Evolutionary conservation across 2,797 vertebrate species (phyloP), one percentile per base, ranked within the genome.

Genomic region (Onychomys leucogaster): DNA sequence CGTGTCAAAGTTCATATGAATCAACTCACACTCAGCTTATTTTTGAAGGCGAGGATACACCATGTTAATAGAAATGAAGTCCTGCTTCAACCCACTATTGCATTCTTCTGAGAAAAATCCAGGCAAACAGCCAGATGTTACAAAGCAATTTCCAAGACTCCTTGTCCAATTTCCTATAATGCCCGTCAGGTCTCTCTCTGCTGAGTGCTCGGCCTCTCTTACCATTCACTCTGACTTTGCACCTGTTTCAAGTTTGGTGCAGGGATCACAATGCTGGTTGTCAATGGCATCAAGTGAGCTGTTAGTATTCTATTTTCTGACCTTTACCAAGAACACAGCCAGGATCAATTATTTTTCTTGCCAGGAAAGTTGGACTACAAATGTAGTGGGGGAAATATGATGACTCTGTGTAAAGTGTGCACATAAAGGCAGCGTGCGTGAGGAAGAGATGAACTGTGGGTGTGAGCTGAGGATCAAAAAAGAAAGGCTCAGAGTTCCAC

Each of bases 271-370:
- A 34, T 55, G 55, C 80, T 34, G 75, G 13, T 37, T 57, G 25
- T 89, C 80, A 96, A 94, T 14, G n/a, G 96, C 91, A 97, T 98
- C 94, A 95, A 84, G 3, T 85, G 32, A 41, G 88, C 75, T 85
- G 94, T 52, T 93, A 95, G 0, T 49, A 82, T 95, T 96, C 97
- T 94, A 19, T 85, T 93, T 21, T 96, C 94, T 97, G 90, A 97
- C 75, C 76, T 98, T 98, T 98, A 81, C 46, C 92, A 73, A 94
- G 96, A 96, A 96, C 96, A 95, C 96, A 98, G 69, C 34, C 77
- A 75, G 34, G 92, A 98, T 97, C 95, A 96, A 96, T 97, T 98
- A 91, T 96, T 97, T 67, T 96, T 89, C 98, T 96, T 91, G 96
- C 67, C 57, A 84, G 77, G 83, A 91, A 90, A 95, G 55, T n/a